These are phyloP conservation scores for Oryzias javanicus DNA, from an alignment of 2,113 vertebrate species.

Conservation along the genomic window DNA sequence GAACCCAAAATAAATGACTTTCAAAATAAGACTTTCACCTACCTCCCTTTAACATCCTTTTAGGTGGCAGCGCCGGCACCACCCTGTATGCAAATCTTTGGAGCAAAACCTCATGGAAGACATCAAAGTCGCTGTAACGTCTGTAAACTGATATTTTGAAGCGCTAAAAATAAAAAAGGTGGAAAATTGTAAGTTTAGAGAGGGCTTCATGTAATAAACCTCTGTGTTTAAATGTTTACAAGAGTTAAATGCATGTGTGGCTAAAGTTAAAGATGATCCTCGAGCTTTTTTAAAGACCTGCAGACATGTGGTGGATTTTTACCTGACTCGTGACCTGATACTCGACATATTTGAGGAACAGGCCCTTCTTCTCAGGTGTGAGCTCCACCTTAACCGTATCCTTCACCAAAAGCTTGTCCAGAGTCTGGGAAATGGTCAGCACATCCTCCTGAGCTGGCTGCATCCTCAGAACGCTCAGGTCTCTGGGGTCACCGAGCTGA, in stretches of 20 bases:
- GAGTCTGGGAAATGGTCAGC: conserved; percentile 81
- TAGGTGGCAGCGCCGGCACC: conserved; percentile 92
- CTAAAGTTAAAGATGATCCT: neutral
- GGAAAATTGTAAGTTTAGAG: neutral
- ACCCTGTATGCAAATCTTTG: conserved; percentile 93
- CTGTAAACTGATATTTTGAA: conserved; percentile 89
- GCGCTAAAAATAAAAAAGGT: conserved; percentile 64
- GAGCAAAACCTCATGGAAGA: conserved; percentile 92
- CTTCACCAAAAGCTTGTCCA: conserved; percentile 84
- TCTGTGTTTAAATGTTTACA: too few species aligned
- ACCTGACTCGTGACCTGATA: conserved; percentile 96
- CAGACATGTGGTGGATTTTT: conserved; percentile 15
- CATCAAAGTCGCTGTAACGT: conserved; percentile 94
- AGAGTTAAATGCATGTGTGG: neutral
- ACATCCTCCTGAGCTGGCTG: conserved; percentile 82
- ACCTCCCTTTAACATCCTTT: conserved; percentile 94
- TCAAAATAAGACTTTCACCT: conserved; percentile 3
- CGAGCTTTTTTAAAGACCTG: too few species aligned
- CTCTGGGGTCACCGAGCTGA: conserved; percentile 74
- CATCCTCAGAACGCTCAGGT: conserved; percentile 78
- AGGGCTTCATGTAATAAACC: too few species aligned
- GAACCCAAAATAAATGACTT: too few species aligned
- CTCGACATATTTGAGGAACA: conserved; percentile 98
- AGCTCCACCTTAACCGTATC: conserved; percentile 90
- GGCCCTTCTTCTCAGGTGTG: conserved; percentile 95